Evolutionary conservation across 2,797 vertebrate species (phyloP).

Genomic region (Alexandromys oeconomus): DNA sequence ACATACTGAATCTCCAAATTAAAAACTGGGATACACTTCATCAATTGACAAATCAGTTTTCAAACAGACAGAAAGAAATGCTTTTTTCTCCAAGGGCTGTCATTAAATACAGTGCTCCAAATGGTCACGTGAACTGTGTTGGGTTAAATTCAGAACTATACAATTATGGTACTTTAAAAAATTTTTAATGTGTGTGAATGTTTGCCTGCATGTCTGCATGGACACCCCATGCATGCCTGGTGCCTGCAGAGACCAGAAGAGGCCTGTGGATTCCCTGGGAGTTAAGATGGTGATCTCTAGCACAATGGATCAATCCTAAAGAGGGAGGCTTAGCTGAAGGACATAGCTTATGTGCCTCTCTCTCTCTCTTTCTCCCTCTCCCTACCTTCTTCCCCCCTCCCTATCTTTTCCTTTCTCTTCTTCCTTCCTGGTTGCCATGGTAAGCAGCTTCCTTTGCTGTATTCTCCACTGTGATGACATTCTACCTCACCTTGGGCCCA

Average conservation of each 20-base stretch:
- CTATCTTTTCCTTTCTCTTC: background rate
- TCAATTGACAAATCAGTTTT: slow-evolving; percentile 14
- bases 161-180: background rate
- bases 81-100: background rate
- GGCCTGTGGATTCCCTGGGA: background rate
- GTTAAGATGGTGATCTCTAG: background rate
- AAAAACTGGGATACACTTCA: background rate
- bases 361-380: background rate
- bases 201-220: background rate
- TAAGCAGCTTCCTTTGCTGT: background rate
- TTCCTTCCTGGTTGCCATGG: background rate
- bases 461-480: background rate
- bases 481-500: background rate
- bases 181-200: background rate
- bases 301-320: background rate
- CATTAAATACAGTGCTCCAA: slow-evolving; percentile 10
- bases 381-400: background rate
- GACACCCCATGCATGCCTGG: background rate
- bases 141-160: slow-evolving; percentile 5
- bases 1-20: background rate
- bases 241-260: background rate
- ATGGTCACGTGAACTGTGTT: background rate
- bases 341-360: background rate
- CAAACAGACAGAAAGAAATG: background rate
- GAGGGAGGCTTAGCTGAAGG: background rate